These are phyloP conservation scores for Orthonevra nobilis DNA, from an alignment of 2,888 invertebrate species.

Conservation along the genomic window DNA sequence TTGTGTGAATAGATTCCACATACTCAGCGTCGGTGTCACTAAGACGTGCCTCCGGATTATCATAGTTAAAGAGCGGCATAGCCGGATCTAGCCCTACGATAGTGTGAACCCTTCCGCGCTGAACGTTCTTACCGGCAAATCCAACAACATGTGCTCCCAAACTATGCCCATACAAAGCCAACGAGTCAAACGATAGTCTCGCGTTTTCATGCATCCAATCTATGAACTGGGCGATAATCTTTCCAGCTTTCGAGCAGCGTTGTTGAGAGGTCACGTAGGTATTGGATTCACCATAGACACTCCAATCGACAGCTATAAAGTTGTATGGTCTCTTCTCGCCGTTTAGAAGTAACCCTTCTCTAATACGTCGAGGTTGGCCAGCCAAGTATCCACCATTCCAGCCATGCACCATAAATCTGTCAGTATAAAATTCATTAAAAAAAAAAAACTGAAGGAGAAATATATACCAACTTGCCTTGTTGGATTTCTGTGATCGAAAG, in stretches of 20 bases:
- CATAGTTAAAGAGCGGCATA: slow-evolving; percentile 71
- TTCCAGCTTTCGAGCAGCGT: slow-evolving; percentile 70
- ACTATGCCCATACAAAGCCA: slow-evolving; percentile 82
- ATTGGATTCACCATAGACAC: slow-evolving; percentile 78
- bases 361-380: slow-evolving; percentile 74
- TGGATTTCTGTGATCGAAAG: slow-evolving; percentile 64
- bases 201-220: slow-evolving; percentile 79
- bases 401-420: slow-evolving; percentile 80
- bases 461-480: slow-evolving; percentile 69
- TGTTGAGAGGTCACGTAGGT: slow-evolving; percentile 82
- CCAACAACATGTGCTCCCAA: slow-evolving; percentile 83
- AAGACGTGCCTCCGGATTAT: slow-evolving; percentile 71
- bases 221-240: slow-evolving; percentile 72
- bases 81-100: slow-evolving; percentile 79
- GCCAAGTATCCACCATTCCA: slow-evolving; percentile 82
- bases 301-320: slow-evolving; percentile 83
- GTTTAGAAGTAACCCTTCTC: slow-evolving; percentile 82
- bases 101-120: slow-evolving; percentile 81
- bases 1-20: slow-evolving; percentile 74
- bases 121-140: slow-evolving; percentile 82
- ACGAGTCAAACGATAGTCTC: slow-evolving; percentile 79
- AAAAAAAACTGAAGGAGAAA: neutral
- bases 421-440: slow-evolving; percentile 20
- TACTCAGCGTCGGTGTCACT: slow-evolving; percentile 72
- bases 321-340: slow-evolving; percentile 81